Evolutionary conservation across 2,113 vertebrate species (phyloP).

Genomic region (Cottus gobio): DNA sequence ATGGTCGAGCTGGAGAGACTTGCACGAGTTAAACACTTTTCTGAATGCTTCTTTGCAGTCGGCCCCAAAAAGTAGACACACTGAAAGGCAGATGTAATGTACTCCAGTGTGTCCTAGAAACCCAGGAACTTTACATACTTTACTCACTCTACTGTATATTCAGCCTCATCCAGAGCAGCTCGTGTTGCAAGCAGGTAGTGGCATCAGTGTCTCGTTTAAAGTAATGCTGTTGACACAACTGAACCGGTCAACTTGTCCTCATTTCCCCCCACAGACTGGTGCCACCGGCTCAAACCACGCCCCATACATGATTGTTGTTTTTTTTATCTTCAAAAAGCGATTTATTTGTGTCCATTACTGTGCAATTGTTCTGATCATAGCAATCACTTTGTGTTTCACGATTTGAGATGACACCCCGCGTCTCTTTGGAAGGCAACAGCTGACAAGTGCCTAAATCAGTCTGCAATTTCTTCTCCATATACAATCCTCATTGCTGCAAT

Average conservation of each 20-base stretch:
- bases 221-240: constrained; percentile 20
- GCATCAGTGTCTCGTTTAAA: constrained; percentile 35
- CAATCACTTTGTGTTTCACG: constrained; percentile 39
- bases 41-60: constrained; percentile 55
- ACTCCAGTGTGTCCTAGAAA: constrained; percentile 70
- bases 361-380: constrained; percentile 30
- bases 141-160: constrained; percentile 25
- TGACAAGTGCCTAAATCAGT: constrained; percentile 49
- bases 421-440: constrained; percentile 40
- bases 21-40: constrained; percentile 66
- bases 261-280: neutral
- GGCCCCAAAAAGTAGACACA: constrained; percentile 48
- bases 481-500: constrained; percentile 37
- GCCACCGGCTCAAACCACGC: constrained; percentile 25
- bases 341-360: constrained; percentile 54
- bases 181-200: constrained; percentile 6
- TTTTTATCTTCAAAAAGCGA: constrained; percentile 18
- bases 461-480: constrained; percentile 30
- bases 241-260: constrained; percentile 29
- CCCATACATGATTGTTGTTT: constrained; percentile 7
- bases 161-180: constrained; percentile 21
- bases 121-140: constrained; percentile 38
- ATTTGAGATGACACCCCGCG: constrained; percentile 19
- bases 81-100: constrained; percentile 55
- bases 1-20: constrained; percentile 37